Base-by-base conservation (phyloP, 2,797 vertebrate genomes). In the Parauchenoglanis ngamensis region DNA sequence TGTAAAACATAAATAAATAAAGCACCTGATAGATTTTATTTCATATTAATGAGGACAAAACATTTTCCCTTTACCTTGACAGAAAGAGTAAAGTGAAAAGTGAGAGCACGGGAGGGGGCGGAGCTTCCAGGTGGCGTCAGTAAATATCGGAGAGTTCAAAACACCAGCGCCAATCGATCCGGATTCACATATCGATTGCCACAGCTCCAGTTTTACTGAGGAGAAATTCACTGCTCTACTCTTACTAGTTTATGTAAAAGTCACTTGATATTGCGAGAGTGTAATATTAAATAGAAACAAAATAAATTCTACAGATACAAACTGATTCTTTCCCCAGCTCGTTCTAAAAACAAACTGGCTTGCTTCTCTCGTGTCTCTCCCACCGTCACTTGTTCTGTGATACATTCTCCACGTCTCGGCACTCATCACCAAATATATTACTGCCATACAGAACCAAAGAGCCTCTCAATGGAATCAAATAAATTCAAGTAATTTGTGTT, bases 361-460 rank as follows among this genome's bases (percentile, higher is more conserved):
- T 54, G 28, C 28, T 65, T 21, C 23, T 83, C 40, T 63, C 59
- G 7, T 75, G 68, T 78, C 76, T 81, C 75, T 68, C 56, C 3
- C 35, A 61, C 52, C 12, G 4, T 35, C 49, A 46, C 68, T 83
- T 67, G 70, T 87, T 65, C 77, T 85, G 21, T 40, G 63, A 61
- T 57, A 44, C 54, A 82, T 65, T 73, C 84, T 57, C 83, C 63
- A 87, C 81, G 88, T 70, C 75, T 56, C 54, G 59, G 56, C 61
- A 46, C 67, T 85, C 84, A 95, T 96, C 96, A 96, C 96, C 96
- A 95, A 96, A 96, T 96, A 95, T 94, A 92, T 93, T 94, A 93
- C 94, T 94, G 93, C 95, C 96, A 95, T 94, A 95, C 90, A 96
- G 95, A 95, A 96, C 93, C 94, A 92, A 80, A 89, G 86, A 94